Conservation (phyloP, 92 coral and sea anemone species). For the Anthopleura xanthogrammica region DNA sequence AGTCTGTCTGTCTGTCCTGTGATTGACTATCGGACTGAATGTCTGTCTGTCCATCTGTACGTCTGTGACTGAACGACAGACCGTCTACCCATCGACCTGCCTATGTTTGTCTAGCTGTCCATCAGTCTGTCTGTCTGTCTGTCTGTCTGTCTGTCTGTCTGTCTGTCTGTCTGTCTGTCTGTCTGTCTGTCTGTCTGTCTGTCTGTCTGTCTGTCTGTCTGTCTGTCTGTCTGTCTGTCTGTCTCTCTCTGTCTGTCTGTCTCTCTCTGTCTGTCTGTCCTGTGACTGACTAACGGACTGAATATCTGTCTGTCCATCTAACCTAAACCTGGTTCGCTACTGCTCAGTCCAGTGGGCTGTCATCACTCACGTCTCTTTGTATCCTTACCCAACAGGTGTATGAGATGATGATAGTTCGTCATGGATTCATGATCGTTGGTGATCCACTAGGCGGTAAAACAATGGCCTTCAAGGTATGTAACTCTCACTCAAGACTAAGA, state of each 20-base stretch:
- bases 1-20: background rate
- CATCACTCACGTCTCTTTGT: background rate
- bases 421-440: conserved; percentile 98
- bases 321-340: no score
- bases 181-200: background rate
- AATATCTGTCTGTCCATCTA: no score
- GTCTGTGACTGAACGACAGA: no score
- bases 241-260: background rate
- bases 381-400: conserved; percentile 54
- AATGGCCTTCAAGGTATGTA: conserved; percentile 86
- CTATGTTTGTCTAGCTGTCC: background rate
- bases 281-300: background rate
- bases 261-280: background rate
- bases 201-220: background rate
- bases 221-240: background rate
- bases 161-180: background rate
- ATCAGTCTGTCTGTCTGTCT: background rate
- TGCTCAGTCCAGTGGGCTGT: background rate
- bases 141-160: background rate
- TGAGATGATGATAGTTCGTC: conserved; percentile 99
- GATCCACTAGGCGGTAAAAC: conserved; percentile 99
- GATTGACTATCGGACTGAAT: background rate
- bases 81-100: background rate
- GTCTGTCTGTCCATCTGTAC: no score
- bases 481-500: no score